Conservation (phyloP, 2,113 vertebrate species). For the Trachemys scripta region DNA sequence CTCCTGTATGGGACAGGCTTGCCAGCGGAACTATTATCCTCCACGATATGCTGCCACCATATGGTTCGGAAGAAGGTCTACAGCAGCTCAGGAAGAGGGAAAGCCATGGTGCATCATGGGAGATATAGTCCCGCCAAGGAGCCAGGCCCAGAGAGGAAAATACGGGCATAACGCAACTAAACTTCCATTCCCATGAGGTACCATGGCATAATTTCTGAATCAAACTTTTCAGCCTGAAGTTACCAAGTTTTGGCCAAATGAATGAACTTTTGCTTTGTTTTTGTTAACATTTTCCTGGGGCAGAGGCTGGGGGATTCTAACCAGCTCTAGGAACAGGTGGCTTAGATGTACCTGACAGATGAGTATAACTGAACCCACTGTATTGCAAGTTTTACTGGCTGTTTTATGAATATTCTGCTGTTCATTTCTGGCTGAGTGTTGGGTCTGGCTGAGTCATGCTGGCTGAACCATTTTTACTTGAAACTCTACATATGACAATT, state of each 20-base stretch:
- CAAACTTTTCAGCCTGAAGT: neutral
- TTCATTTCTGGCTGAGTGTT: neutral
- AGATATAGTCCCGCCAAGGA: fast-evolving
- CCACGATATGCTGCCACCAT: too few relatives aligned
- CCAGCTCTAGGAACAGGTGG: neutral
- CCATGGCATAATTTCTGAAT: fast-evolving
- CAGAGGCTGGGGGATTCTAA: neutral
- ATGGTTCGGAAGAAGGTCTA: too few relatives aligned
- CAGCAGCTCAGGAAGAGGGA: too few relatives aligned
- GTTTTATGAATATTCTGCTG: too few relatives aligned
- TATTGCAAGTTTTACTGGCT: too few relatives aligned
- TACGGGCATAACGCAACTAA: too few relatives aligned
- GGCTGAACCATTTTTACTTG: neutral
- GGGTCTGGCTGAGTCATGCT: neutral
- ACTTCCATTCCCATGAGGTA: neutral
- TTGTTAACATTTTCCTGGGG: neutral
- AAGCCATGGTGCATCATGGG: neutral
- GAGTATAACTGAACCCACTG: neutral
- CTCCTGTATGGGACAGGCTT: too few relatives aligned
- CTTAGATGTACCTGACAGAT: neutral
- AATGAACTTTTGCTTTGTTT: neutral
- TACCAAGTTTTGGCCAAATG: too few relatives aligned
- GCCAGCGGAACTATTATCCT: too few relatives aligned
- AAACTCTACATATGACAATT: neutral
- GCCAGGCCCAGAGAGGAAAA: too few relatives aligned